These are phyloP conservation scores for Argentina silus DNA, from an alignment of 2,797 vertebrate genomes.

Conservation along the genomic window DNA sequence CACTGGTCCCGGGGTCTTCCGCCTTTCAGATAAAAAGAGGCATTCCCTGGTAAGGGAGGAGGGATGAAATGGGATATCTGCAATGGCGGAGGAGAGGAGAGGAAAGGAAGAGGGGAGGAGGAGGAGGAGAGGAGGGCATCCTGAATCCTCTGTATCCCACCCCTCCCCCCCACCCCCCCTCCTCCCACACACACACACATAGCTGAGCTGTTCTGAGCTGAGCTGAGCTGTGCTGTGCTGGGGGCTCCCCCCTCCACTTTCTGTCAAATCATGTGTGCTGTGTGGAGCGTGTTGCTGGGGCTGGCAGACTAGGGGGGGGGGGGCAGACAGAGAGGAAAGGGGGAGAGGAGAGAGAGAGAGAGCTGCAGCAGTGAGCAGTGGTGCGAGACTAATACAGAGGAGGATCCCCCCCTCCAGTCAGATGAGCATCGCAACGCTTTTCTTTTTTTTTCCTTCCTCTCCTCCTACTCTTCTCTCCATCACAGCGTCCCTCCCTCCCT, in stretches of 20 bases:
- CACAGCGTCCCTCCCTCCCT: slow-evolving; percentile 39
- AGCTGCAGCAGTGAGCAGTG: slow-evolving; percentile 62
- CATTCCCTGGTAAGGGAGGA: not conserved
- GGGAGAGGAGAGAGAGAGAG: slow-evolving; percentile 19
- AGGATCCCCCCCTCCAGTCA: slow-evolving; percentile 85
- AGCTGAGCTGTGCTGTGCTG: slow-evolving; percentile 46
- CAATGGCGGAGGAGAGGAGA: not conserved
- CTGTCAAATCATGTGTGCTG: slow-evolving; percentile 80
- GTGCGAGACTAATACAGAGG: slow-evolving; percentile 75
- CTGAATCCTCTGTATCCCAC: slow-evolving; percentile 15
- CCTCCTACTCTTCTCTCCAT: slow-evolving; percentile 23
- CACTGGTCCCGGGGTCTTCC: not conserved
- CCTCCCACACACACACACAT: slow-evolving; percentile 2
- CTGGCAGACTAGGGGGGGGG: slow-evolving; percentile 61
- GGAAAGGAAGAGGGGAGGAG: not conserved
- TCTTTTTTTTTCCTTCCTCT: slow-evolving; percentile 28
- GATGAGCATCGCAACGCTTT: slow-evolving; percentile 73
- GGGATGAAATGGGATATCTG: slow-evolving; percentile 14
- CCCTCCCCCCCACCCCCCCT: not conserved
- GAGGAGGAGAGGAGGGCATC: slow-evolving; percentile 34
- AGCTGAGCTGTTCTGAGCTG: slow-evolving; percentile 12
- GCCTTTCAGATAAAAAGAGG: slow-evolving; percentile 9
- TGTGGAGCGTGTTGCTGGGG: slow-evolving; percentile 77
- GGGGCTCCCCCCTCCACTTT: slow-evolving; percentile 78
- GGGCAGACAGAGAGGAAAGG: slow-evolving; percentile 1